Conservation (phyloP, 2,113 vertebrate species). For the Aphelocoma coerulescens region DNA sequence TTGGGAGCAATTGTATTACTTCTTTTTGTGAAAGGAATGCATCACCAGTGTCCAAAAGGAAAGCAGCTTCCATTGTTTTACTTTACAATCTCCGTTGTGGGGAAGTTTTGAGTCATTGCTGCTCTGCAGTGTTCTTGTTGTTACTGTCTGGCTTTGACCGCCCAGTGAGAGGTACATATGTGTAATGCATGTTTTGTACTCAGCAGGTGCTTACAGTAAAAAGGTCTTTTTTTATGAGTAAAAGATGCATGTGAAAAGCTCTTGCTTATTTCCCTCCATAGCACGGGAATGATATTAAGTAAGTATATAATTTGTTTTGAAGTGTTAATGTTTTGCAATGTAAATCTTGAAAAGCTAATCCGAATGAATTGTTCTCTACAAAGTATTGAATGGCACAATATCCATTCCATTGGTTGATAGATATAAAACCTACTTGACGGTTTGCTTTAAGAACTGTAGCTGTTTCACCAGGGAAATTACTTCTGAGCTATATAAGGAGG, state of each 20-base stretch:
- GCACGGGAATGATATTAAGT: not conserved
- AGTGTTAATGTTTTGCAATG: not conserved
- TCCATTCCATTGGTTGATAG: not conserved
- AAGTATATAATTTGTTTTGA: not conserved
- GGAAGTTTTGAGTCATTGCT: not conserved
- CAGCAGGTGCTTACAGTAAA: not conserved
- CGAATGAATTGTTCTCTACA: not conserved
- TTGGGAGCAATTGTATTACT: not conserved
- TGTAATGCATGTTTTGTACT: not conserved
- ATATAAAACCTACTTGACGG: not conserved
- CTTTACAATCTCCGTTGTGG: not conserved
- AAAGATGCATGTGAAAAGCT: not conserved
- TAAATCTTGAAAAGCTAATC: not conserved
- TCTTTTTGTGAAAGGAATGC: not conserved
- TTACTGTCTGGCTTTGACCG: not conserved
- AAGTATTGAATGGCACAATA: not conserved
- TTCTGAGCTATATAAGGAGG: not conserved
- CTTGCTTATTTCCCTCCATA: not conserved
- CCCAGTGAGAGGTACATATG: not conserved
- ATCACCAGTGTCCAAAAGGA: not conserved
- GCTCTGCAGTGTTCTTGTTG: not conserved
- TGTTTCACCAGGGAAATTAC: not conserved
- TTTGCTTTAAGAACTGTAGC: not conserved
- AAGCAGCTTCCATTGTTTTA: not conserved
- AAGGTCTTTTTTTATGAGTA: not conserved